Percentiles rank a stretch among this genome's conserved stretches.
phyloP scores from a whole-genome alignment of 2,113 vertebrate genomes.

The Mormoops blainvillei region DNA sequence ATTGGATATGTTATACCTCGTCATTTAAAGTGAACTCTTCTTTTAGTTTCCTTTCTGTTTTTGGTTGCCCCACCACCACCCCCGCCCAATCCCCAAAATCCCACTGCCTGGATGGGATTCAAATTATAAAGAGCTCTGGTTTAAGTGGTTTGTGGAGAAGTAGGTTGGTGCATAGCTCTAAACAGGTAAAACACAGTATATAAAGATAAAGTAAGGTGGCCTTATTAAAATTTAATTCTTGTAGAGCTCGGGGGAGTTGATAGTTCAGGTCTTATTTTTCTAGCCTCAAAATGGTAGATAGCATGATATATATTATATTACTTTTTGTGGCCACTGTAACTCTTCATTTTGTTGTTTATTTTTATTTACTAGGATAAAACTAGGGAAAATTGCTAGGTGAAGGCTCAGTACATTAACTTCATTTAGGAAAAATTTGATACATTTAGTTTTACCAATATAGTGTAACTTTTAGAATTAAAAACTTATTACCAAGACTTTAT shows the following conservation, averaged over 20 bases:
- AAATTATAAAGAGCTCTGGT: not conserved
- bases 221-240: slow-evolving; percentile 25
- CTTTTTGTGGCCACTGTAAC: not conserved
- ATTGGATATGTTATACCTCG: not conserved
- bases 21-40: not conserved
- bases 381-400: not conserved
- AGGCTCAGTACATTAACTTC: not conserved
- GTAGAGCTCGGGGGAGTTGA: not conserved
- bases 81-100: too few relatives aligned
- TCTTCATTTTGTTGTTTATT: not conserved
- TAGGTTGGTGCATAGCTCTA: not conserved
- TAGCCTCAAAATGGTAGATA: slow-evolving; percentile 10
- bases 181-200: not conserved
- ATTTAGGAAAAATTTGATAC: not conserved
- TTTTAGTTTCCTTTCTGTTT: slow-evolving; percentile 16
- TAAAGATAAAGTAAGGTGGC: not conserved
- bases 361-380: slow-evolving; percentile 39
- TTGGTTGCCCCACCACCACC: not conserved
- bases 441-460: not conserved
- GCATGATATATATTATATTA: not conserved
- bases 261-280: slow-evolving; percentile 15
- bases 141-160: not conserved
- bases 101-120: not conserved
- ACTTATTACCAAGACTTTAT: not conserved
- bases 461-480: not conserved